Percentiles rank a stretch among this genome's conserved stretches.
phyloP scores from a whole-genome alignment of 2,888 invertebrate species.

The Leptogaster cylindrica region DNA sequence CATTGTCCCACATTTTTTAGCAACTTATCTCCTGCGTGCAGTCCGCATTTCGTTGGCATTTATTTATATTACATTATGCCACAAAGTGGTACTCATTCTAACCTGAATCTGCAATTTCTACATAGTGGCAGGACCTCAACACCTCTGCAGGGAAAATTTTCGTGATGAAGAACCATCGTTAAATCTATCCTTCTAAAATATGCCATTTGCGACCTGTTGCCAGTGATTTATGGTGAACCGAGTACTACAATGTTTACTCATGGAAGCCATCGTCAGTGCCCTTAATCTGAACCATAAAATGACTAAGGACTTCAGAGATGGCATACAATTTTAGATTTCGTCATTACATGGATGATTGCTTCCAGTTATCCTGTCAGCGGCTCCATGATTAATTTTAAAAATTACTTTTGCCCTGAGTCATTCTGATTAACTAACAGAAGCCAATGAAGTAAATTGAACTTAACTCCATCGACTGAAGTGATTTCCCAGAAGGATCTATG shows the following conservation, averaged over 20 bases:
- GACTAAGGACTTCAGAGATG: slow-evolving; percentile 4
- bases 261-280: background rate
- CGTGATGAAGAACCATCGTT: slow-evolving; percentile 6
- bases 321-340: slow-evolving; percentile 33
- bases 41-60: too few species aligned
- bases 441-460: slow-evolving; percentile 11
- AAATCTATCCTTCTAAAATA: slow-evolving; percentile 6
- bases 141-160: too few species aligned
- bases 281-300: background rate
- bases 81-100: too few species aligned
- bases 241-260: background rate
- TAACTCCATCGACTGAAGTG: too few species aligned
- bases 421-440: slow-evolving; percentile 23
- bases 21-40: too few species aligned
- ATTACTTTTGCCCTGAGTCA: slow-evolving; percentile 15
- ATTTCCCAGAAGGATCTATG: too few species aligned
- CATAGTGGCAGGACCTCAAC: too few species aligned
- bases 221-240: slow-evolving; percentile 19
- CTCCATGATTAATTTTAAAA: slow-evolving; percentile 30
- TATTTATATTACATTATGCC: too few species aligned
- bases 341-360: slow-evolving; percentile 35
- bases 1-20: too few species aligned
- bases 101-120: too few species aligned
- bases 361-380: slow-evolving; percentile 31
- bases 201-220: slow-evolving; percentile 28